Percentiles rank a stretch among this genome's conserved stretches.
Evolutionary conservation across 2,888 invertebrate species (phyloP).

Genomic region (Tiliacea aurago): DNA sequence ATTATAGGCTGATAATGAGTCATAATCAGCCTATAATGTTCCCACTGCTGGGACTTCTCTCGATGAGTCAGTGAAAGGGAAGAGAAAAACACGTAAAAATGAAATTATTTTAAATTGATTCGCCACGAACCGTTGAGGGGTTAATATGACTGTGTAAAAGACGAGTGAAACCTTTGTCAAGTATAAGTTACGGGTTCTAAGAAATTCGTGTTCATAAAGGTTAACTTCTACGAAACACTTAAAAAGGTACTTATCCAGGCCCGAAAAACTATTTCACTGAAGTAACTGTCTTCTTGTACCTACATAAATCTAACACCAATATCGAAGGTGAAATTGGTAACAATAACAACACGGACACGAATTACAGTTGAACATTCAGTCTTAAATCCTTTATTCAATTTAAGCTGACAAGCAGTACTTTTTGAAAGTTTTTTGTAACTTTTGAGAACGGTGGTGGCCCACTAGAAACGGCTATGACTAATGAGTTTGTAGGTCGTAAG

Average conservation of each 20-base stretch:
- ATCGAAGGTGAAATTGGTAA: neutral
- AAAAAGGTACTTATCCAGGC: neutral
- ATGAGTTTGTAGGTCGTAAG: too few species aligned
- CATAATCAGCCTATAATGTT: too few species aligned
- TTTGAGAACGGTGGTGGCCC: too few species aligned
- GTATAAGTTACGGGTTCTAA: neutral
- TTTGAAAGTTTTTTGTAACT: neutral
- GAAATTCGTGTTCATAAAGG: neutral
- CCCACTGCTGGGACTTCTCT: too few species aligned
- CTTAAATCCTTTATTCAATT: neutral
- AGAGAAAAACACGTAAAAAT: neutral
- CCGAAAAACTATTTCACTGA: neutral
- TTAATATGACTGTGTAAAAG: neutral
- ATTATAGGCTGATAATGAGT: too few species aligned
- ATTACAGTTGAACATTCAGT: neutral
- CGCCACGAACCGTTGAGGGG: neutral
- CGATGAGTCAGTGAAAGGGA: too few species aligned
- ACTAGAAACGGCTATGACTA: neutral
- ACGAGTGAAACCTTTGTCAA: neutral
- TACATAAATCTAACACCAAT: neutral
- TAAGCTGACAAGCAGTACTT: neutral
- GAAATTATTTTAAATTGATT: neutral
- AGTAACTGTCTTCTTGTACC: neutral
- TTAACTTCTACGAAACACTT: neutral
- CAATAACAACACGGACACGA: too few species aligned